Percentiles rank a stretch among this genome's conserved stretches.
Conservation (phyloP, 2,888 invertebrate species). For the Acleris emargana region DNA sequence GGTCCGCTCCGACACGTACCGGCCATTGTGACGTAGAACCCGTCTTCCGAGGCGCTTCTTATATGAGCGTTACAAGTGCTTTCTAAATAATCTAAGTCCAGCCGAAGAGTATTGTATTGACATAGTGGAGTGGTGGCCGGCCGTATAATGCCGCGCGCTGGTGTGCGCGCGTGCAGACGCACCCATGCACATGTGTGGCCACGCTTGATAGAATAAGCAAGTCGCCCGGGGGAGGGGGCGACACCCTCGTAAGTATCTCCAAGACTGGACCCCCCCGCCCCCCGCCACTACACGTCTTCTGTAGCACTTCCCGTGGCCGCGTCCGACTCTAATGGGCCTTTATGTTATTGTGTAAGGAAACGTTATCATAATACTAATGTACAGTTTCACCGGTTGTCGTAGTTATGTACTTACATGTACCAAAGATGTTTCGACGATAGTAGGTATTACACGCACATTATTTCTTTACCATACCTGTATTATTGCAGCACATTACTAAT, state of each 20-base stretch:
- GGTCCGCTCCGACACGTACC: constrained; percentile 78
- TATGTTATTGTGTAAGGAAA: constrained; percentile 69
- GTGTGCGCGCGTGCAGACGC: constrained; percentile 64
- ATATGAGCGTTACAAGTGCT: constrained; percentile 85
- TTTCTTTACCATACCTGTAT: no score
- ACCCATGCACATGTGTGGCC: constrained; percentile 63
- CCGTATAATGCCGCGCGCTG: constrained; percentile 74
- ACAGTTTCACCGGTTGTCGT: not conserved
- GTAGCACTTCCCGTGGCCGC: constrained; percentile 78
- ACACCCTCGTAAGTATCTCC: constrained; percentile 75
- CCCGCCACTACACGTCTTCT: constrained; percentile 80
- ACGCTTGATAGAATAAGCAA: constrained; percentile 84
- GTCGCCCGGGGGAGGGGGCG: constrained; percentile 70
- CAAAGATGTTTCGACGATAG: no score
- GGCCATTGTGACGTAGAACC: constrained; percentile 81
- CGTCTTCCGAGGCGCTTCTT: constrained; percentile 82
- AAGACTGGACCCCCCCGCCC: constrained; percentile 80
- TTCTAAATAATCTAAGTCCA: constrained; percentile 85
- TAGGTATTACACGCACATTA: no score
- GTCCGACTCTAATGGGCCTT: constrained; percentile 76
- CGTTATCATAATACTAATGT: constrained; percentile 49
- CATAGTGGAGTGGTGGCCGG: constrained; percentile 84
- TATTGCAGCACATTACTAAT: no score
- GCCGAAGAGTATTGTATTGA: constrained; percentile 84
- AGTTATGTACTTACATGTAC: no score